phyloP scores from a whole-genome alignment of 2,797 vertebrate species.

The Eulemur coronatus region DNA sequence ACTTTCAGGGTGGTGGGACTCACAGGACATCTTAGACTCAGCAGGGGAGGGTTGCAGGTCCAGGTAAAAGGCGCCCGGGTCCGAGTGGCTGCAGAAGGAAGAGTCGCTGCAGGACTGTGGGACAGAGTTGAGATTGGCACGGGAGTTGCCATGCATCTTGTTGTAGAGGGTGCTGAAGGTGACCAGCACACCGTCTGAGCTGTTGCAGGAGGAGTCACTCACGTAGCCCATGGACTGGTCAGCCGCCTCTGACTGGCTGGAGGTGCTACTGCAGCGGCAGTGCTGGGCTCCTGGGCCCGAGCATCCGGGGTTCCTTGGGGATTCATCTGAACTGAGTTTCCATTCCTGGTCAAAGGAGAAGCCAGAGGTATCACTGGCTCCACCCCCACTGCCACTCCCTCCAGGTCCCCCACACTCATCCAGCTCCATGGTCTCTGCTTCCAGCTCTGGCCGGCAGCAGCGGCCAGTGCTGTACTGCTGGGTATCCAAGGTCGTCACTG shows the following conservation, averaged over 20 bases:
- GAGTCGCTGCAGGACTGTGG: slow-evolving; percentile 88
- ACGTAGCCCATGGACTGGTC: slow-evolving; percentile 91
- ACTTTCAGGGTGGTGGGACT: slow-evolving; percentile 84
- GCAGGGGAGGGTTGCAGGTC: slow-evolving; percentile 95
- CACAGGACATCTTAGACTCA: slow-evolving; percentile 88
- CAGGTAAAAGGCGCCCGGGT: slow-evolving; percentile 94
- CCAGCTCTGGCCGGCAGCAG: slow-evolving; percentile 82
- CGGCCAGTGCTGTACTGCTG: slow-evolving; percentile 71
- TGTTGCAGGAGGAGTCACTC: slow-evolving; percentile 97
- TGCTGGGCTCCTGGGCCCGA: slow-evolving; percentile 84
- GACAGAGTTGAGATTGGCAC: slow-evolving; percentile 87
- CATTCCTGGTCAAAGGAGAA: slow-evolving; percentile 95
- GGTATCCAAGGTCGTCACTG: slow-evolving; percentile 72
- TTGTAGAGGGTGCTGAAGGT: slow-evolving; percentile 98
- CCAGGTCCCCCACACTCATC: slow-evolving; percentile 89
- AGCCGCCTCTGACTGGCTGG: slow-evolving; percentile 88
- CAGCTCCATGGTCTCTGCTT: slow-evolving; percentile 86
- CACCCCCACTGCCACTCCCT: slow-evolving; percentile 72
- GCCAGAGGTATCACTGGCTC: slow-evolving; percentile 83
- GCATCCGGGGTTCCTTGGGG: slow-evolving; percentile 87
- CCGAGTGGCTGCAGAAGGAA: slow-evolving; percentile 87
- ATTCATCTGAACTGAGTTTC: slow-evolving; percentile 88
- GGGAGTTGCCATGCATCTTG: slow-evolving; percentile 91
- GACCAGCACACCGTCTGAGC: slow-evolving; percentile 95
- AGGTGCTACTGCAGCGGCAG: slow-evolving; percentile 90